phyloP scores from a whole-genome alignment of 2,888 invertebrate genomes.

The Hartigia nigra region DNA sequence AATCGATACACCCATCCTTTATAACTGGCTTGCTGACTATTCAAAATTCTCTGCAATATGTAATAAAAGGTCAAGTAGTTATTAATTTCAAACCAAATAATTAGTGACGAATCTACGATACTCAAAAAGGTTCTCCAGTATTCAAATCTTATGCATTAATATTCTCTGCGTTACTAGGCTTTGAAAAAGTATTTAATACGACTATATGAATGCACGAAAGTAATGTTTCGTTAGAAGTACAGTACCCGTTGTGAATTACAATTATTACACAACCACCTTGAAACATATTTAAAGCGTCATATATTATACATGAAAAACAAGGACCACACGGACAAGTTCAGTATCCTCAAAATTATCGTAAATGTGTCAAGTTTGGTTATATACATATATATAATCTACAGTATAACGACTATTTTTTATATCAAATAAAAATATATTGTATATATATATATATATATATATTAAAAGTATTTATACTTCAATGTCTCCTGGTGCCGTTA shows the following conservation, averaged over 20 bases:
- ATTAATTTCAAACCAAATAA: not conserved
- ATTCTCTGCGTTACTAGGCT: slow-evolving; percentile 12
- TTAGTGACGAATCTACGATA: not conserved
- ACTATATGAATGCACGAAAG: slow-evolving; percentile 20
- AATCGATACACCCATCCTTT: slow-evolving; percentile 37
- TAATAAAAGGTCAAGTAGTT: not conserved
- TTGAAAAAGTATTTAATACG: slow-evolving; percentile 16
- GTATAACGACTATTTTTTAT: not conserved
- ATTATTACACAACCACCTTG: not conserved
- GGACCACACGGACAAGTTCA: not conserved
- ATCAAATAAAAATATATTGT: no score
- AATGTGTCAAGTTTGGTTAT: not conserved
- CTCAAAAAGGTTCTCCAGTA: not conserved
- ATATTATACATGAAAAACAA: not conserved
- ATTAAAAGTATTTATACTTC: slow-evolving; percentile 23
- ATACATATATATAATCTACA: not conserved
- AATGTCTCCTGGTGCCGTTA: slow-evolving; percentile 35
- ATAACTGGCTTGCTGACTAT: slow-evolving; percentile 35
- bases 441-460: not conserved
- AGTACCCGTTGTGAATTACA: not conserved
- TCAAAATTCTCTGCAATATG: slow-evolving; percentile 32
- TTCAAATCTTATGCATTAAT: slow-evolving; percentile 4
- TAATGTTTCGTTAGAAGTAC: not conserved
- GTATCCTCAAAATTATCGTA: not conserved
- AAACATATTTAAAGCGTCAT: not conserved